These are phyloP conservation scores for Rhinolophus sinicus DNA, from an alignment of 2,113 vertebrate genomes.

Conservation along the genomic window DNA sequence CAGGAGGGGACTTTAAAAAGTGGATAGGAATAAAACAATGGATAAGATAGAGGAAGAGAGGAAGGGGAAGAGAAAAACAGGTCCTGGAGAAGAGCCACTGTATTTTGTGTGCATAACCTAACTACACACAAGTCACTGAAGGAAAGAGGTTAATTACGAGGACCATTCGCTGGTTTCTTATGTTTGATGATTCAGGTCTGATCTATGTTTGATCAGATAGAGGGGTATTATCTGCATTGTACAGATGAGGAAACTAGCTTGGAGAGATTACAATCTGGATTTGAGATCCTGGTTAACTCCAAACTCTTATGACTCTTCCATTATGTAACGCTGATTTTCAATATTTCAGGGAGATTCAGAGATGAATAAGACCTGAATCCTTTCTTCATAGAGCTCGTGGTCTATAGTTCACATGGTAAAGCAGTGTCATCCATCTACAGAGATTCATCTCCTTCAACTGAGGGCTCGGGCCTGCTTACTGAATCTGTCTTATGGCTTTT, in stretches of 20 bases:
- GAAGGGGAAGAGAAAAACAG: background rate
- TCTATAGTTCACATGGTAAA: background rate
- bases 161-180: background rate
- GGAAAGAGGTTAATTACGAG: background rate
- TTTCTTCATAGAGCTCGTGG: background rate
- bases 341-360: background rate
- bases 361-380: background rate
- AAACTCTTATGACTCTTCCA: background rate
- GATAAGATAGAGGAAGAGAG: background rate
- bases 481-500: background rate
- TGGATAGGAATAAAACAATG: background rate
- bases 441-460: background rate
- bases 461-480: background rate
- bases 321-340: background rate
- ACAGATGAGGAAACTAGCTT: background rate
- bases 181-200: background rate
- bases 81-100: rapidly evolving
- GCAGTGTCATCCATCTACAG: background rate
- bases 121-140: background rate
- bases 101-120: background rate
- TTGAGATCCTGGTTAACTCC: background rate
- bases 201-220: background rate
- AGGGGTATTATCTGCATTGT: too few relatives aligned
- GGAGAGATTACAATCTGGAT: background rate
- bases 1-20: background rate